Evolutionary conservation across 1,140 invertebrate species (phyloP).

Genomic region (Drosophila pandora): DNA sequence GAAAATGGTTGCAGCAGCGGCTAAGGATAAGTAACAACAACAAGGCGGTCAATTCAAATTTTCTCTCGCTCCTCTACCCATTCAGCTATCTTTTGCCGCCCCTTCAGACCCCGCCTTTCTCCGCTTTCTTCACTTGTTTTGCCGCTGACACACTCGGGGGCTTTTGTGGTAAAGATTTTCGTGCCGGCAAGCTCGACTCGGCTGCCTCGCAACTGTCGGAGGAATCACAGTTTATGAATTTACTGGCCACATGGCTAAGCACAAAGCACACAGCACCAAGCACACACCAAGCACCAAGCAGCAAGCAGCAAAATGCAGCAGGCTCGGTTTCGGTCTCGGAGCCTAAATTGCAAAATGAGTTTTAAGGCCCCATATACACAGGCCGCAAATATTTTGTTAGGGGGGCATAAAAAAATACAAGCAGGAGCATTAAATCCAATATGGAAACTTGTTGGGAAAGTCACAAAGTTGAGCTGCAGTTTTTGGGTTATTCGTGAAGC

Average conservation of each 20-base stretch:
- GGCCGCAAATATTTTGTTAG: constrained; percentile 9
- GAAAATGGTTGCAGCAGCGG: constrained; percentile 21
- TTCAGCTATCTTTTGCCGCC: constrained; percentile 4
- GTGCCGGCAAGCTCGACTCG: constrained; percentile 28
- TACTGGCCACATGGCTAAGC: constrained; percentile 67
- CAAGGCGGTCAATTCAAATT: constrained; percentile 59
- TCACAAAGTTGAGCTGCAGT: neutral
- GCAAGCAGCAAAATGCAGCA: constrained; percentile 24
- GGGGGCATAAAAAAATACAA: constrained; percentile 16
- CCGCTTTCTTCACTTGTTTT: constrained; percentile 13
- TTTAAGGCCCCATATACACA: constrained; percentile 15
- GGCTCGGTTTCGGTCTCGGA: constrained; percentile 2
- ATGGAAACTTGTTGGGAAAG: constrained; percentile 8
- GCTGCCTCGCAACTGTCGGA: constrained; percentile 36
- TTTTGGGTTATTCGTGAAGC: neutral
- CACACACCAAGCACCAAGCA: constrained; percentile 17
- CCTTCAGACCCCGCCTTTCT: constrained; percentile 10
- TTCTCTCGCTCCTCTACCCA: constrained; percentile 10
- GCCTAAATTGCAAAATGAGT: constrained; percentile 53
- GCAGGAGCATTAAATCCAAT: constrained; percentile 8
- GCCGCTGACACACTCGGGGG: constrained; percentile 43
- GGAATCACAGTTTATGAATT: constrained; percentile 76
- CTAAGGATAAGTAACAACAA: constrained; percentile 57
- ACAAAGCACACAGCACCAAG: constrained; percentile 43
- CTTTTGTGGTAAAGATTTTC: constrained; percentile 58